Evolutionary conservation across 2,113 vertebrate genomes (phyloP).

Genomic region (Rhadina sibilatrix): DNA sequence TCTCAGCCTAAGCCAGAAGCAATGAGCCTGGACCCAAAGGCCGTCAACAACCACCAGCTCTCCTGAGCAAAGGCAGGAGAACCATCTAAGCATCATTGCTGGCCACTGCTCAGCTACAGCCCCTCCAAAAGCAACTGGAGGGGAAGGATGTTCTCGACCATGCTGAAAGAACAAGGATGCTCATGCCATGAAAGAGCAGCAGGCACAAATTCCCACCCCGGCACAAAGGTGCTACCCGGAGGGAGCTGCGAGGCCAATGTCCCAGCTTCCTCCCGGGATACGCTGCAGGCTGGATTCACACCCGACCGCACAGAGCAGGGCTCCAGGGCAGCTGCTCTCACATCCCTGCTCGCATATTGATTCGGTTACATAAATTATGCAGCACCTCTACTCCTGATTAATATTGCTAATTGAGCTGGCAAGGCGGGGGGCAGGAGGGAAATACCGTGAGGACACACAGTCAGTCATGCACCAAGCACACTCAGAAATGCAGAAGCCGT

Average conservation of each 20-base stretch:
- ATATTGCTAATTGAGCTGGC: neutral
- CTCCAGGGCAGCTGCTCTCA: neutral
- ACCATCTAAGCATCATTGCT: neutral
- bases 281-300: neutral
- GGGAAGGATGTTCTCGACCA: neutral
- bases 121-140: neutral
- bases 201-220: neutral
- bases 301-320: neutral
- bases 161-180: neutral
- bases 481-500: neutral
- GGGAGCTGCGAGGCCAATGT: neutral
- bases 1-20: neutral
- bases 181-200: neutral
- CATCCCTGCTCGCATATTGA: conserved; percentile 26
- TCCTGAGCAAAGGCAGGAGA: neutral
- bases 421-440: neutral
- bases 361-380: conserved; percentile 59
- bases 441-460: neutral
- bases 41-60: neutral
- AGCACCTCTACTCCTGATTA: conserved; percentile 38
- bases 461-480: neutral
- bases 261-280: neutral
- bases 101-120: neutral
- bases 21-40: fast-evolving
- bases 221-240: neutral